phyloP scores from a whole-genome alignment of 2,888 invertebrate species.

The Folsomia manolachei region DNA sequence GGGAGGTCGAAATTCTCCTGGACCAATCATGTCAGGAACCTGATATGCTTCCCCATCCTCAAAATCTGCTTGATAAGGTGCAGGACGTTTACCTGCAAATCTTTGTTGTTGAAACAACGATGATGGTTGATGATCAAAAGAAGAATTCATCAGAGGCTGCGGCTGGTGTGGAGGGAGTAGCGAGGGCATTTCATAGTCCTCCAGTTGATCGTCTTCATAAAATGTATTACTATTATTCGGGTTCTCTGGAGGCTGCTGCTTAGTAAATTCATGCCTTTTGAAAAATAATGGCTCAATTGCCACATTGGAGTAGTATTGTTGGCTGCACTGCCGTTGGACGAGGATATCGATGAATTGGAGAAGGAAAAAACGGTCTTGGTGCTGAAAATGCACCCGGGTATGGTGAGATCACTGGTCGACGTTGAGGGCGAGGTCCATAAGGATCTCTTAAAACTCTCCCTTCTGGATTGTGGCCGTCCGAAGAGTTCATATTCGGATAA shows the following conservation, averaged over 20 bases:
- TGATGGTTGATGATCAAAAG: neutral
- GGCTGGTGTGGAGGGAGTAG: too few species aligned
- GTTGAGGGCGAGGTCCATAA: neutral
- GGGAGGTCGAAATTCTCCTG: slow-evolving; percentile 11
- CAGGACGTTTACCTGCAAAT: neutral
- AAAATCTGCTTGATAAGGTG: neutral
- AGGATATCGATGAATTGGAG: neutral
- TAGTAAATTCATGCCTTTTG: neutral
- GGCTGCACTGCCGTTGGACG: neutral
- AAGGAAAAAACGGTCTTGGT: neutral
- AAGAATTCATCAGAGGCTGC: too few species aligned
- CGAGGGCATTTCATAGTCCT: neutral
- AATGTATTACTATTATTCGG: neutral
- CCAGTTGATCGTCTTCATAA: neutral
- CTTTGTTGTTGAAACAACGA: neutral
- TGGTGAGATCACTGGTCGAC: too few species aligned
- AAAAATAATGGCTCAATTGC: slow-evolving; percentile 1
- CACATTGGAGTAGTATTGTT: neutral
- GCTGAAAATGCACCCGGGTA: neutral
- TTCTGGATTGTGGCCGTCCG: neutral
- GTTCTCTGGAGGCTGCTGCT: neutral
- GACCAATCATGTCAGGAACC: slow-evolving; percentile 9
- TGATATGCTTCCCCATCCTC: neutral
- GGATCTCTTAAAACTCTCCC: slow-evolving; percentile 5
- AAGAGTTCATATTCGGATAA: neutral